These are phyloP conservation scores for Cheirogaleus medius DNA, from an alignment of 2,113 vertebrate genomes.

Conservation along the genomic window DNA sequence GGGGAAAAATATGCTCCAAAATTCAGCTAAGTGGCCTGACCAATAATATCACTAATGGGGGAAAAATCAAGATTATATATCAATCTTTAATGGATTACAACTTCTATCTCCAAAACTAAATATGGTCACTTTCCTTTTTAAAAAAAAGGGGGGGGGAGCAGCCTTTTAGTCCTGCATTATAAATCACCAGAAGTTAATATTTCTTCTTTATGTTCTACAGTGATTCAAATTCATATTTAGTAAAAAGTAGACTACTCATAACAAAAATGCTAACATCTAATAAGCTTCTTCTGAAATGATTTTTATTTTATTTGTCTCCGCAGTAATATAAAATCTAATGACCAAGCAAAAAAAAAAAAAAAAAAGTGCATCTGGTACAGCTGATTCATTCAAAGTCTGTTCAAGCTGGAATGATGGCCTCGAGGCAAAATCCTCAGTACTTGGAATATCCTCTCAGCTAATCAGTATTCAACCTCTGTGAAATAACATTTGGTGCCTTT, in stretches of 20 bases:
- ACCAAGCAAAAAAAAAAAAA: neutral
- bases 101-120: neutral
- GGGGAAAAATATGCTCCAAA: neutral
- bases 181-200: slow-evolving; percentile 30
- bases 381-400: slow-evolving; percentile 32
- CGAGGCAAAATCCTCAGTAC: slow-evolving; percentile 9
- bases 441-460: neutral
- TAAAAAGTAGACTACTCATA: slow-evolving; percentile 28
- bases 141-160: accelerated
- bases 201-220: slow-evolving; percentile 15
- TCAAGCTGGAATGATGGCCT: neutral
- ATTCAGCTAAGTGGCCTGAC: neutral
- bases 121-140: neutral
- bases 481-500: slow-evolving; percentile 47
- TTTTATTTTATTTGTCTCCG: slow-evolving; percentile 58
- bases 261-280: slow-evolving; percentile 48
- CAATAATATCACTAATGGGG: neutral
- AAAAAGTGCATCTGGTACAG: slow-evolving; percentile 23
- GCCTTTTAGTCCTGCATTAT: neutral
- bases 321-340: slow-evolving; percentile 59
- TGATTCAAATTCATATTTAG: slow-evolving; percentile 45
- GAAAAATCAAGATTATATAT: neutral
- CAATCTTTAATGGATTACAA: neutral
- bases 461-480: slow-evolving; percentile 32
- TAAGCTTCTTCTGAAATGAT: slow-evolving; percentile 21